Evolutionary conservation across 2,113 vertebrate species (phyloP).

Genomic region (Nibea coibor): DNA sequence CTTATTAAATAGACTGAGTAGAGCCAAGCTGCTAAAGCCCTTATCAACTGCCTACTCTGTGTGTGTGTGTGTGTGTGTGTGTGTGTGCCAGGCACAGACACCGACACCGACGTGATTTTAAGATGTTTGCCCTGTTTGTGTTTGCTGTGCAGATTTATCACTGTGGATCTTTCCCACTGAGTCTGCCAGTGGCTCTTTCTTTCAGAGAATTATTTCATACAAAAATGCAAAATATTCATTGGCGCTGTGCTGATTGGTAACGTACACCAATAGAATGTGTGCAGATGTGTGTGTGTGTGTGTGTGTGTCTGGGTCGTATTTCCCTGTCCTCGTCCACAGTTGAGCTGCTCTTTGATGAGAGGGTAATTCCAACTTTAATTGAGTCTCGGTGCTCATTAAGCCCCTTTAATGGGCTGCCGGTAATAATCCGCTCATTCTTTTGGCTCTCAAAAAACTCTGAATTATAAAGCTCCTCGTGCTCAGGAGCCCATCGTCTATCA

Average conservation of each 20-base stretch:
- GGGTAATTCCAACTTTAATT: slow-evolving; percentile 84
- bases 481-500: slow-evolving; percentile 62
- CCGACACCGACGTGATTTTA: slow-evolving; percentile 43
- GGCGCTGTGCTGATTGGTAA: slow-evolving; percentile 58
- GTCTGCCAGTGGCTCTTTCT: slow-evolving; percentile 35
- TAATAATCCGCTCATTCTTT: slow-evolving; percentile 81
- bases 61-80: slow-evolving; percentile 13
- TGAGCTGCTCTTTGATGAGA: slow-evolving; percentile 81
- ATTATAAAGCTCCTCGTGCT: slow-evolving; percentile 70
- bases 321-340: slow-evolving; percentile 74
- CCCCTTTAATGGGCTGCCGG: slow-evolving; percentile 80
- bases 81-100: slow-evolving; percentile 21
- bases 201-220: slow-evolving; percentile 38
- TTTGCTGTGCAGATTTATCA: slow-evolving; percentile 64
- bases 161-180: slow-evolving; percentile 34
- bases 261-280: slow-evolving; percentile 34
- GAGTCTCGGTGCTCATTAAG: slow-evolving; percentile 84
- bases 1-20: slow-evolving; percentile 75
- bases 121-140: slow-evolving; percentile 59
- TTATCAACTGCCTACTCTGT: slow-evolving; percentile 73
- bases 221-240: slow-evolving; percentile 45
- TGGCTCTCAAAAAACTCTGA: slow-evolving; percentile 64
- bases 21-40: slow-evolving; percentile 75
- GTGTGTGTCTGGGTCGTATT: slow-evolving; percentile 65
- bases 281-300: slow-evolving; percentile 21